A percentile compares a stretch with the other conserved stretches of the same genome.
phyloP scores from a whole-genome alignment of 2,888 invertebrate species.

The Cosmorhoe ocellata region DNA sequence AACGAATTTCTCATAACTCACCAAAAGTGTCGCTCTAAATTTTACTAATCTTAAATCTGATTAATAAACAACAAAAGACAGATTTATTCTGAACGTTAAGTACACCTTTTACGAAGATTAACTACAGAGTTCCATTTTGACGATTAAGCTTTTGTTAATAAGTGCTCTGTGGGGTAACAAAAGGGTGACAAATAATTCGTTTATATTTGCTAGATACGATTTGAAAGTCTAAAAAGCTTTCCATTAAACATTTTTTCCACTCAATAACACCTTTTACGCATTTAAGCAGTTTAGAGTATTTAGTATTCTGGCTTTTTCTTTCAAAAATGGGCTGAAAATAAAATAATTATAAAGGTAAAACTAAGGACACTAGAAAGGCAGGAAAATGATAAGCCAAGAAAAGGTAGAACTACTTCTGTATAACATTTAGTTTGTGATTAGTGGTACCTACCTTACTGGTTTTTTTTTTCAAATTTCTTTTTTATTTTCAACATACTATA shows the following conservation, averaged over 20 bases:
- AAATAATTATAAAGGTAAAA: too few relatives aligned
- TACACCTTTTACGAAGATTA: slow-evolving; percentile 66
- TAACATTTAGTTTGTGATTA: too few relatives aligned
- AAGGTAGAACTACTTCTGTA: too few relatives aligned
- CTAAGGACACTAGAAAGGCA: too few relatives aligned
- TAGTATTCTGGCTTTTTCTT: too few relatives aligned
- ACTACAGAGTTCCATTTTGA: slow-evolving; percentile 63
- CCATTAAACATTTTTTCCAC: not conserved
- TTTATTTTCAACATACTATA: too few relatives aligned
- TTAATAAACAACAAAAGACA: slow-evolving; percentile 50
- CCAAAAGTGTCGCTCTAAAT: slow-evolving; percentile 21
- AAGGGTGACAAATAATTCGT: slow-evolving; percentile 73
- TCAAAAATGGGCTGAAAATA: too few relatives aligned
- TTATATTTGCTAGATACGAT: slow-evolving; percentile 53
- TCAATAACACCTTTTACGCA: too few relatives aligned
- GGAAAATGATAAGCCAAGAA: too few relatives aligned
- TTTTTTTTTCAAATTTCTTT: too few relatives aligned
- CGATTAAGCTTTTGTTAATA: slow-evolving; percentile 76
- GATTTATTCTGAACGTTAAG: slow-evolving; percentile 61
- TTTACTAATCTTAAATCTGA: slow-evolving; percentile 36
- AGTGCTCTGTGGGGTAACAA: slow-evolving; percentile 62
- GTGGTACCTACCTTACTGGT: too few relatives aligned
- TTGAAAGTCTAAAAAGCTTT: slow-evolving; percentile 13
- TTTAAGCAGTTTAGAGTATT: too few relatives aligned
- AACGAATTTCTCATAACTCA: slow-evolving; percentile 1